Conservation (phyloP, 2,797 vertebrate genomes). For the Pseudomugil gertrudae region DNA sequence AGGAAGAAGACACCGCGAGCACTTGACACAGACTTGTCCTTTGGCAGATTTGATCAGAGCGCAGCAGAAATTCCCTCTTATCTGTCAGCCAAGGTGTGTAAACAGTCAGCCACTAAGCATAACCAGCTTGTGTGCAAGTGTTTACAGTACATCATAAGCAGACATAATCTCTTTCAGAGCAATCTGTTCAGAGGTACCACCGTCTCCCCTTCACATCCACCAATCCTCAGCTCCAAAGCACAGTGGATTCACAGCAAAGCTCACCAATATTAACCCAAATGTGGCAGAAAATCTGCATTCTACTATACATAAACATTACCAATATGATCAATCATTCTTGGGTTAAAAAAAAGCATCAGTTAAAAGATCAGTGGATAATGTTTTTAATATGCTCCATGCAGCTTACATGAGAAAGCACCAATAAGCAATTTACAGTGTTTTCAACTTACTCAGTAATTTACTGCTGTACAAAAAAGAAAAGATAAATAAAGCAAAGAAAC, state of each 20-base stretch:
- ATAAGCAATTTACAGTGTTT: constrained; percentile 78
- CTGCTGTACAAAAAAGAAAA: too few species aligned
- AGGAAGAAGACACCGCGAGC: constrained; percentile 62
- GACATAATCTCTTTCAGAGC: constrained; percentile 34
- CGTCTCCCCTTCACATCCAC: background rate
- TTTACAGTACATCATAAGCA: constrained; percentile 49
- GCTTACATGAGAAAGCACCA: constrained; percentile 38
- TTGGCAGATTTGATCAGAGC: constrained; percentile 75
- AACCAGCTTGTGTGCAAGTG: constrained; percentile 45
- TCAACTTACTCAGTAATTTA: too few species aligned
- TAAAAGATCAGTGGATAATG: constrained; percentile 66
- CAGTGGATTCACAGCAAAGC: constrained; percentile 24
- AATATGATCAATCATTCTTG: constrained; percentile 30
- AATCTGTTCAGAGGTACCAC: constrained; percentile 10
- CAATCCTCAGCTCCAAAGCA: background rate
- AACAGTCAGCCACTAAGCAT: constrained; percentile 62
- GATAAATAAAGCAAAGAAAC: too few species aligned
- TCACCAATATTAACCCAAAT: constrained; percentile 48
- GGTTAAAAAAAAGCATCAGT: constrained; percentile 61
- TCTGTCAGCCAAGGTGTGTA: constrained; percentile 67
- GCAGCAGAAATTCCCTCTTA: constrained; percentile 68
- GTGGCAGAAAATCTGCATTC: too few species aligned
- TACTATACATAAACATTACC: constrained; percentile 42
- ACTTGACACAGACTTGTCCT: constrained; percentile 76
- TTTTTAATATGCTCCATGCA: constrained; percentile 73